phyloP scores from a whole-genome alignment of 2,888 invertebrate species.

The Eilema depressum region DNA sequence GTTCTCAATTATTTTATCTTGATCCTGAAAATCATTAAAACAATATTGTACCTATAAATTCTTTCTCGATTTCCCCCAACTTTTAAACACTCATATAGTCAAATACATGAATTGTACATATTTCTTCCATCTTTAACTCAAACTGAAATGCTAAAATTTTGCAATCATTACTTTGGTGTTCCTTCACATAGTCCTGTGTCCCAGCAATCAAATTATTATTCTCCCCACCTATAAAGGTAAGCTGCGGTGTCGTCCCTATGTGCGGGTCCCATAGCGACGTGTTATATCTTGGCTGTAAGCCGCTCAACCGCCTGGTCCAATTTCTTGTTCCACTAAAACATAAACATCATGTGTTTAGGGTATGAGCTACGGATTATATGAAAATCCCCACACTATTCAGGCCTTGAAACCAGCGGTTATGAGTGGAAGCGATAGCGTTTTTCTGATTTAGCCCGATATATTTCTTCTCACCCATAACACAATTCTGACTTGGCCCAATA shows the following conservation, averaged over 20 bases:
- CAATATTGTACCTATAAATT: too few species aligned
- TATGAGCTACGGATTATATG: constrained; percentile 51
- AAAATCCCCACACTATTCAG: constrained; percentile 14
- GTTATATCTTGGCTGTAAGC: constrained; percentile 50
- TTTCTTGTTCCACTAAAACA: constrained; percentile 49
- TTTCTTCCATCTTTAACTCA: too few species aligned
- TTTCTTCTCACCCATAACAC: too few species aligned
- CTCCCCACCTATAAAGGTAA: background rate
- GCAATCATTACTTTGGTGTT: background rate
- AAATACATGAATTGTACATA: too few species aligned
- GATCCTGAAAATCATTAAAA: too few species aligned
- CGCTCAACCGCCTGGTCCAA: constrained; percentile 40
- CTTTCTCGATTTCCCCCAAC: too few species aligned
- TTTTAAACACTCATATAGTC: too few species aligned
- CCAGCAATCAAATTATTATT: background rate
- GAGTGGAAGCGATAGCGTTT: constrained; percentile 7
- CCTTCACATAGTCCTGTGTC: background rate
- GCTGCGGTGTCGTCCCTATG: background rate
- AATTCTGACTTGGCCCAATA: too few species aligned
- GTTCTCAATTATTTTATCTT: too few species aligned
- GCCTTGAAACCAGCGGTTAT: constrained; percentile 32
- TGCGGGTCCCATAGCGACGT: constrained; percentile 39
- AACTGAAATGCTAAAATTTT: too few species aligned
- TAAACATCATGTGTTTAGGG: constrained; percentile 50
- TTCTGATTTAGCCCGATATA: background rate